A percentile compares a stretch with the other conserved stretches of the same genome.
These are phyloP conservation scores for Hylyphantes graminicola DNA, from an alignment of 1,140 invertebrate species.

Conservation along the genomic window DNA sequence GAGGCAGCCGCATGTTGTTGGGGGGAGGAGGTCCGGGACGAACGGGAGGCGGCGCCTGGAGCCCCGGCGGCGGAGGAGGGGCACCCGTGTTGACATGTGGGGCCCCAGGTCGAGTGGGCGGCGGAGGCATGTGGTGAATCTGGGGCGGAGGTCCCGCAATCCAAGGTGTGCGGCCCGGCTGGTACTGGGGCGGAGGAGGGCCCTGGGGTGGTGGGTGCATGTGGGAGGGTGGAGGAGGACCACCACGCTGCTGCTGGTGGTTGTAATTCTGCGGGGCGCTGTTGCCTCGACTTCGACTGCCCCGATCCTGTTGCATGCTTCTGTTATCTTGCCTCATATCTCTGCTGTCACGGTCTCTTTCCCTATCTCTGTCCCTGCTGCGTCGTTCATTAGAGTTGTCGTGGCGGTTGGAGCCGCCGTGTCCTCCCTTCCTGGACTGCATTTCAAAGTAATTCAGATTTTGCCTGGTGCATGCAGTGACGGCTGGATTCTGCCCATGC, in stretches of 20 bases:
- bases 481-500: conserved; percentile 93
- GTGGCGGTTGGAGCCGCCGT: conserved; percentile 59
- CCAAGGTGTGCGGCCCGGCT: conserved; percentile 73
- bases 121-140: conserved; percentile 56
- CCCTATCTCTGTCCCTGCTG: conserved; percentile 54
- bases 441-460: conserved; percentile 77
- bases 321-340: conserved; percentile 23
- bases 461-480: conserved; percentile 95
- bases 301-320: conserved; percentile 40
- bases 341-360: conserved; percentile 48
- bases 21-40: conserved; percentile 73
- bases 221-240: conserved; percentile 37
- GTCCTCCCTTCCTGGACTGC: conserved; percentile 66
- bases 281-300: conserved; percentile 13
- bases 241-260: conserved; percentile 28
- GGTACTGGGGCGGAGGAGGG: conserved; percentile 71
- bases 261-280: conserved; percentile 10
- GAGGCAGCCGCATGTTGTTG: conserved; percentile 65
- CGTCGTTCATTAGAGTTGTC: conserved; percentile 51
- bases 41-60: conserved; percentile 72
- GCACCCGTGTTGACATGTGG: conserved; percentile 72
- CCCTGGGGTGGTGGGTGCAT: conserved; percentile 52
- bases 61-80: conserved; percentile 69
- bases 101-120: conserved; percentile 68
- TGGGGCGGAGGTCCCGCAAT: conserved; percentile 70